Conservation (phyloP, 2,888 invertebrate genomes). For the Lochmaea capreae region DNA sequence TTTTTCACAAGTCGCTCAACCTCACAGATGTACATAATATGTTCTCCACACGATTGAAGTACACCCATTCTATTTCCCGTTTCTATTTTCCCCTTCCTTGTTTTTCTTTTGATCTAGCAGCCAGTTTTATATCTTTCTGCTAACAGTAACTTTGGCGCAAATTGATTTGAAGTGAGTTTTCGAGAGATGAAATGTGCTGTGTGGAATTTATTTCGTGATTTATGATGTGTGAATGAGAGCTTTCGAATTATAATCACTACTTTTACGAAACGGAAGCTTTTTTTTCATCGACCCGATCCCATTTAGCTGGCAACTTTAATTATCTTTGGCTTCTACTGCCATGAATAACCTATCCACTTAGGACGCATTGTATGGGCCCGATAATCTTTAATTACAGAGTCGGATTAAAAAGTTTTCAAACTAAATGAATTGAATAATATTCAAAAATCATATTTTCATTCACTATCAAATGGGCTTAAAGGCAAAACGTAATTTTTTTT, state of each 20-base stretch:
- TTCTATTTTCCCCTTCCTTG: not conserved
- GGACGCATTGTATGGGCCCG: too few relatives aligned
- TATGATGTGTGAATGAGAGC: constrained; percentile 4
- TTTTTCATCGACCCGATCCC: not conserved
- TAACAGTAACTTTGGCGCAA: not conserved
- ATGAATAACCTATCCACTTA: too few relatives aligned
- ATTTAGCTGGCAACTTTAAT: not conserved
- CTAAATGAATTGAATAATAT: too few relatives aligned
- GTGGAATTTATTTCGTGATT: not conserved
- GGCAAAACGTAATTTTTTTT: too few relatives aligned
- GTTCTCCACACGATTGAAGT: not conserved
- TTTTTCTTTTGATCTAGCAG: constrained; percentile 1
- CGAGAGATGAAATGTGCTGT: not conserved
- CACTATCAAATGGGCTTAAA: too few relatives aligned
- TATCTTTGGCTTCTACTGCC: too few relatives aligned
- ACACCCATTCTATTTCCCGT: not conserved
- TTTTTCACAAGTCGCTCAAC: too few relatives aligned
- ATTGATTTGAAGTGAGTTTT: constrained; percentile 8
- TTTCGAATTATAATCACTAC: not conserved
- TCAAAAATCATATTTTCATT: too few relatives aligned
- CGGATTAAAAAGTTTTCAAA: too few relatives aligned
- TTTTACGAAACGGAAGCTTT: not conserved
- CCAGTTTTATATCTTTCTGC: not conserved
- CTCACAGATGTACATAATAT: too few relatives aligned
- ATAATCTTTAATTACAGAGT: too few relatives aligned